Base-by-base conservation (phyloP, 1,140 invertebrate genomes). In the Drosophila pruinosa region DNA sequence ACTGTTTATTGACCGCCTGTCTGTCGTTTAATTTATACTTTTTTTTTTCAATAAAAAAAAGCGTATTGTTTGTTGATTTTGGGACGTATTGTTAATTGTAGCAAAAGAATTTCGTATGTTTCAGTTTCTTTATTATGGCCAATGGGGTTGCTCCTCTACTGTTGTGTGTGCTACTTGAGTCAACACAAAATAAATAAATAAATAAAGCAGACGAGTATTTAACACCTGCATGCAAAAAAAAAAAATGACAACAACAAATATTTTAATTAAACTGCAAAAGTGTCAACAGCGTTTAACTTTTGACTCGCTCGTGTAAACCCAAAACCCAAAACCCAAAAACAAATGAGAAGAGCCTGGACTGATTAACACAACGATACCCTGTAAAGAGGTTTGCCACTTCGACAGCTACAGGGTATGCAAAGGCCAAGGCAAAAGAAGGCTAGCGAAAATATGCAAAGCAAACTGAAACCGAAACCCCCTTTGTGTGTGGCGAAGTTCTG, bases 221-320 rank as follows among this genome's bases (percentile, higher is more conserved):
- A 74, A 79, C 76, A 78, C 75, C 75, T 78, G 75, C 62, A 41
- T 78, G 76, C 71, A 79, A 22, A 47, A 73, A 78, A 72, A 61
- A 52, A 31, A 26, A 22, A 54, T 43, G 31, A 69, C 41, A 59
- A 47, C 50, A 58, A 38, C 36, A 67, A 41, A 19, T 15, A 38
- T 61, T 52, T 58, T 24, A 62, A 79, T 70, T 62, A 50, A 73
- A 62, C 56, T 48, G 54, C 61, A 75, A 77, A 75, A 67, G 67
- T 77, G 74, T 56, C 74, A 76, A 57, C 68, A 65, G 34, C 54
- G 70, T 68, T 72, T 72, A 72, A 72, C 70, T 68, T 72, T 72
- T 72, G 70, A 72, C 70, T 68, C 36, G 47, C 12, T 58, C 41
- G 53, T 45, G 21, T 56, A 12, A 47, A 41, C 56, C 14, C 21